Conservation (phyloP, 2,113 vertebrate genomes). For the Phrynosoma blainvillii region DNA sequence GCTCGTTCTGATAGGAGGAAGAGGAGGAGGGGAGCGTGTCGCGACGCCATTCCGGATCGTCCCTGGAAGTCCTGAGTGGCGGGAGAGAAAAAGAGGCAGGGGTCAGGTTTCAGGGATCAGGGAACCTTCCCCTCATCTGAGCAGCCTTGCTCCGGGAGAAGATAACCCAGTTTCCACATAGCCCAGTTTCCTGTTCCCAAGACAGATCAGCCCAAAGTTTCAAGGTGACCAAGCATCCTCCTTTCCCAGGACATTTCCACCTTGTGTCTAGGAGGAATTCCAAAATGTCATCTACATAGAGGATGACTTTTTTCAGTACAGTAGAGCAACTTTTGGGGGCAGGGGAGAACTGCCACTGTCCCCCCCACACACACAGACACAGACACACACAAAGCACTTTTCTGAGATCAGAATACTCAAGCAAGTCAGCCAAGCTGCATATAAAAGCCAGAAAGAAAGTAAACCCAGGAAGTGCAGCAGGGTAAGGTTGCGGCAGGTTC, state of each 20-base stretch:
- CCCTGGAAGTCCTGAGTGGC: slow-evolving; percentile 69
- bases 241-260: too few species aligned
- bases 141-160: too few species aligned
- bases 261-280: too few species aligned
- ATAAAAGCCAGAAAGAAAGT: background rate
- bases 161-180: rapidly evolving
- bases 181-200: background rate
- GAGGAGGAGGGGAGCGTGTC: background rate
- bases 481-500: background rate
- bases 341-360: background rate
- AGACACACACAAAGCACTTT: background rate
- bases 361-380: background rate
- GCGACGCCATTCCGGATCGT: slow-evolving; percentile 58
- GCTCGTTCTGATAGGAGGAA: slow-evolving; percentile 16
- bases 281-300: background rate
- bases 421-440: background rate
- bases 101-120: background rate
- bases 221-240: too few species aligned
- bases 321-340: background rate
- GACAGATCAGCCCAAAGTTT: background rate
- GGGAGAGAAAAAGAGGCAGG: background rate
- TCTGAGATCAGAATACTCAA: background rate
- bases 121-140: too few species aligned
- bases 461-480: background rate
- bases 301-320: too few species aligned